phyloP scores from a whole-genome alignment of 2,888 invertebrate species.

The Ornithoptera alexandrae region DNA sequence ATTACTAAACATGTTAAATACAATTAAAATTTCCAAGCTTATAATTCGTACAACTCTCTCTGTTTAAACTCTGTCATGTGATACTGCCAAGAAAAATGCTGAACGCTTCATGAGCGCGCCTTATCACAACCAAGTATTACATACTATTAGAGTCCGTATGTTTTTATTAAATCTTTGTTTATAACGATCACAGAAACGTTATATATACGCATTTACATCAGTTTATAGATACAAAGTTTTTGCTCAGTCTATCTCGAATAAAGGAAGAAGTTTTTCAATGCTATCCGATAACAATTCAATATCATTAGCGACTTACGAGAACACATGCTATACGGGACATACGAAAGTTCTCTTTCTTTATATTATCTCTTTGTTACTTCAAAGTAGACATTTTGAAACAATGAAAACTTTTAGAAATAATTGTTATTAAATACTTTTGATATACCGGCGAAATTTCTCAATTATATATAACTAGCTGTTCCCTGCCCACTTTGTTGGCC shows the following conservation, averaged over 20 bases:
- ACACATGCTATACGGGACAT: background rate
- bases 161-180: background rate
- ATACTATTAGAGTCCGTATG: no score
- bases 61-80: no score
- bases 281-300: background rate
- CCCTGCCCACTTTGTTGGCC: no score
- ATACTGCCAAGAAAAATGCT: no score
- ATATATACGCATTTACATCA: background rate
- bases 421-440: background rate
- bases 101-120: no score
- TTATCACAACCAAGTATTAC: no score
- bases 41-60: no score
- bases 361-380: background rate
- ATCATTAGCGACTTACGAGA: background rate
- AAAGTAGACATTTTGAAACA: background rate
- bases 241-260: background rate
- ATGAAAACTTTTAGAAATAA: background rate
- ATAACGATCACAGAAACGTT: background rate
- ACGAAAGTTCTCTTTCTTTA: background rate
- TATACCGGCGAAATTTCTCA: background rate
- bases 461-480: background rate
- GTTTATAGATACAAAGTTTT: background rate
- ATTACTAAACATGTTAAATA: no score
- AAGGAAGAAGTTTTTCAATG: background rate
- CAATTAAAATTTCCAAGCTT: no score